Conservation (phyloP, 2,888 invertebrate species). For the Corythucha ciliata region DNA sequence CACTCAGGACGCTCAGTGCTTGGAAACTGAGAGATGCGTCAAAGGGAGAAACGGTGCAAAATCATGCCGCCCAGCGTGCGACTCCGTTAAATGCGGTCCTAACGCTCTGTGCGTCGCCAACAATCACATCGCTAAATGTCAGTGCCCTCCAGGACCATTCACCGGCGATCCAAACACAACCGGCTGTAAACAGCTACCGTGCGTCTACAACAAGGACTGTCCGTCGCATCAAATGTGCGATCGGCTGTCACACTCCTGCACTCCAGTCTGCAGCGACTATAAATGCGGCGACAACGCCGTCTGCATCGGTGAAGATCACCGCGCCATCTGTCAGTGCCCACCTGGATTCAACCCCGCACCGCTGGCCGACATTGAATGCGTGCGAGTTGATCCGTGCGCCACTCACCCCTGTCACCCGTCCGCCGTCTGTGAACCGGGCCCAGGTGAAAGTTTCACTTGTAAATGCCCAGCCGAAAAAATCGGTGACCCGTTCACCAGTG, state of each 20-base stretch:
- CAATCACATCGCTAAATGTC: slow-evolving; percentile 81
- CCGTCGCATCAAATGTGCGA: slow-evolving; percentile 70
- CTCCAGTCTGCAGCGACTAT: slow-evolving; percentile 68
- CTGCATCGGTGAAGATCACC: slow-evolving; percentile 71
- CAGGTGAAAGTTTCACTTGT: slow-evolving; percentile 61
- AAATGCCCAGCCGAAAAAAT: slow-evolving; percentile 66
- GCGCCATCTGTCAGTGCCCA: slow-evolving; percentile 74
- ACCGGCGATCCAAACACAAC: slow-evolving; percentile 71
- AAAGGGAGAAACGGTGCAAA: slow-evolving; percentile 49
- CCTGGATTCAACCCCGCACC: slow-evolving; percentile 73
- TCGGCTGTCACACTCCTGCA: slow-evolving; percentile 70
- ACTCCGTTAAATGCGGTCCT: slow-evolving; percentile 67
- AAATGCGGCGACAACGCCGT: slow-evolving; percentile 80
- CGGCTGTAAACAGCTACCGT: slow-evolving; percentile 72
- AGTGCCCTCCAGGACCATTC: slow-evolving; percentile 78
- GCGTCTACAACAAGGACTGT: slow-evolving; percentile 79
- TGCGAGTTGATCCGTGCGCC: slow-evolving; percentile 56
- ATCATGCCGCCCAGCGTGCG: slow-evolving; percentile 69
- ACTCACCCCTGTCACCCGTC: slow-evolving; percentile 72
- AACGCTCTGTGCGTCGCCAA: slow-evolving; percentile 80
- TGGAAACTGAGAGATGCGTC: slow-evolving; percentile 71
- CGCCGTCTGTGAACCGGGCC: slow-evolving; percentile 63
- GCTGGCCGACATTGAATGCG: slow-evolving; percentile 72
- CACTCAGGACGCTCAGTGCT: slow-evolving; percentile 67
- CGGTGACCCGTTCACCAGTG: slow-evolving; percentile 64